phyloP scores from a whole-genome alignment of 2,888 invertebrate genomes.

The Cremastinae sp. region DNA sequence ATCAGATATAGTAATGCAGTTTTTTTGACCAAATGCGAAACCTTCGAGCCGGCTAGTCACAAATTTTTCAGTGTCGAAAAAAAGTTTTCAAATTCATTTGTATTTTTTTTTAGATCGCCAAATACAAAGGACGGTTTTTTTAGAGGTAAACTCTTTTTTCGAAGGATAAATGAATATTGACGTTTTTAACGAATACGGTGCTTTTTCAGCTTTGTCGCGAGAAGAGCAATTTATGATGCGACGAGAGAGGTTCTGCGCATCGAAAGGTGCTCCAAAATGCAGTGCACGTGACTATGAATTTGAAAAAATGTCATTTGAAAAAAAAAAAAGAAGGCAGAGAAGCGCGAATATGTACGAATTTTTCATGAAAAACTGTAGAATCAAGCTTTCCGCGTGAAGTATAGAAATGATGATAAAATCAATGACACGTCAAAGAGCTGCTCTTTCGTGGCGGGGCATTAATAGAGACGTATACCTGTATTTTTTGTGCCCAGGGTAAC shows the following conservation, averaged over 20 bases:
- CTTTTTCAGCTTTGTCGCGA: slow-evolving; percentile 12
- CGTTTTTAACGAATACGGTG: slow-evolving; percentile 26
- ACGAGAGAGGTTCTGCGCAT: slow-evolving; percentile 31
- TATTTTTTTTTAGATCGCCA: slow-evolving; percentile 1
- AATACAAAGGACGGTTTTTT: slow-evolving; percentile 4
- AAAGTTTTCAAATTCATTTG: not conserved
- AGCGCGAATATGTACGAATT: not conserved
- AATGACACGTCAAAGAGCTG: slow-evolving; percentile 41
- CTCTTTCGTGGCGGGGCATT: slow-evolving; percentile 25
- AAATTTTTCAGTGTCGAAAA: not conserved
- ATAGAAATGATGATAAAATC: slow-evolving; percentile 54
- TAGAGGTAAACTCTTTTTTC: slow-evolving; percentile 3
- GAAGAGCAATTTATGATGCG: slow-evolving; percentile 28
- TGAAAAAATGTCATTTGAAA: slow-evolving; percentile 18
- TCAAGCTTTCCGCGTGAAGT: slow-evolving; percentile 29
- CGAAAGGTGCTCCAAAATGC: slow-evolving; percentile 3
- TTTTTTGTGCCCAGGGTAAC: not conserved
- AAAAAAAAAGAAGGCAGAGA: slow-evolving; percentile 9
- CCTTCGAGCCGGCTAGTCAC: no score
- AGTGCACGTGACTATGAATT: slow-evolving; percentile 8
- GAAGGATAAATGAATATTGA: slow-evolving; percentile 48
- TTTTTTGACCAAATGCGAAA: no score
- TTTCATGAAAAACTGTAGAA: slow-evolving; percentile 31
- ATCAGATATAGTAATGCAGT: no score
- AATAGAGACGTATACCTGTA: slow-evolving; percentile 1